phyloP scores from a whole-genome alignment of 2,113 vertebrate genomes.

The Poeciliopsis prolifica region DNA sequence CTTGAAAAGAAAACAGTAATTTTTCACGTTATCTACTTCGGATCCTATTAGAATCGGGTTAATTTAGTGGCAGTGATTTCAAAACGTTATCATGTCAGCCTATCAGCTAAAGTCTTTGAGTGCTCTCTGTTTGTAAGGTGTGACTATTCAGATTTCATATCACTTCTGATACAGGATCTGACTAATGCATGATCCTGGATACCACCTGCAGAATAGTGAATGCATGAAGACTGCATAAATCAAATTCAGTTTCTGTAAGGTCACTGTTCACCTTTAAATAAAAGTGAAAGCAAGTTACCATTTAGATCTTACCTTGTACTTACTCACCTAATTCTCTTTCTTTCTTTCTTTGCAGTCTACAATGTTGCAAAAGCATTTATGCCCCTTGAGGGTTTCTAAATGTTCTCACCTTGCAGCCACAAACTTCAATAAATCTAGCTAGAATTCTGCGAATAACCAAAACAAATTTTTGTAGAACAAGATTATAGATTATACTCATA shows the following conservation, averaged over 20 bases:
- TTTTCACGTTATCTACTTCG: conserved; percentile 79
- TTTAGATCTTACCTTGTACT: conserved; percentile 19
- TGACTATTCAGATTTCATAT: conserved; percentile 71
- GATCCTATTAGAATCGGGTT: conserved; percentile 84
- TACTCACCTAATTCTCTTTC: not conserved
- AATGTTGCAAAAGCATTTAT: not conserved
- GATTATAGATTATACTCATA: not conserved
- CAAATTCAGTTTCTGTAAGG: conserved; percentile 43
- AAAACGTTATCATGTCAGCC: conserved; percentile 70
- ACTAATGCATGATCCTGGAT: conserved; percentile 65
- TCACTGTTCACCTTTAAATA: conserved; percentile 33
- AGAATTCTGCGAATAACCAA: not conserved
- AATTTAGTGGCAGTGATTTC: conserved; percentile 79
- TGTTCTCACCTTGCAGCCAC: not conserved
- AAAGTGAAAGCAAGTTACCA: conserved; percentile 15
- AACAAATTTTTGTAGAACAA: not conserved
- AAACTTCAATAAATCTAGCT: not conserved
- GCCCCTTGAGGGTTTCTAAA: not conserved
- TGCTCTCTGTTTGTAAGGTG: conserved; percentile 71
- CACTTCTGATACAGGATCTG: conserved; percentile 59
- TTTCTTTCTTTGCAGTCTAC: not conserved
- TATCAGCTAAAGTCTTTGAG: conserved; percentile 74
- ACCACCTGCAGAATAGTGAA: conserved; percentile 46
- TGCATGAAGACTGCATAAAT: conserved; percentile 47
- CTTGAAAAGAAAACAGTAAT: conserved; percentile 83